Evolutionary conservation across 2,888 invertebrate species (phyloP), one percentile per base, ranked within the genome.

Genomic region (Tenthredo mesomela): DNA sequence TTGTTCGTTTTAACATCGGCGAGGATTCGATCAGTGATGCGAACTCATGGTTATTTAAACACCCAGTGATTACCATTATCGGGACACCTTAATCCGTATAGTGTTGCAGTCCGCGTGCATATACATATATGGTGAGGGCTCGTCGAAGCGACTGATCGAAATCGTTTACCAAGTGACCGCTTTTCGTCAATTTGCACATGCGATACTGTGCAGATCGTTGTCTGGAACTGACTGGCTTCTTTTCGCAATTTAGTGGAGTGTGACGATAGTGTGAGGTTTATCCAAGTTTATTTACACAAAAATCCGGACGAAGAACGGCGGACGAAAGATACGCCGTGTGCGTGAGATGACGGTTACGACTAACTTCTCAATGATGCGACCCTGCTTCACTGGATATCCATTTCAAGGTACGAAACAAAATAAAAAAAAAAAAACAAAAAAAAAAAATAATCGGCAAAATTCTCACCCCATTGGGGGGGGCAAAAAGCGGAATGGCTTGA

Each of bases 331-430:
- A 40, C 40, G 40, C 71, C 71, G 43, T 21, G 71, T 40, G 71
- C 71, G 89, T 91, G 92, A 92, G 86, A 94, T 94, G 94, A 94
- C 94, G 91, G 93, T 94, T 89, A 94, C 94, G 82, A 92, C 91
- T 65, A 94, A 93, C 89, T 93, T 93, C 87, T 93, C 93, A 86
- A 94, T 94, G 93, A 94, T 94, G 94, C 92, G 94, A 88, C 94
- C 94, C 77, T 94, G 93, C 89, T 94, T 94, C 89, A 91, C 94
- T 88, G 94, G 94, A 90, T 94, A 94, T 88, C 93, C 94, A n/a
- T 94, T 94, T 89, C 94, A 94, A 94, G 94, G 94, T 94, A 90
- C 88, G 85, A 37, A n/a, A 4, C 10, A 3, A 47, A 47, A 12
- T 2, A 40, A 4, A 2, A 10, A 9, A 40, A 0, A 12, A 43